Evolutionary conservation across 1,140 invertebrate species (phyloP), one percentile per base, ranked within the genome.

Genomic region (Druon quercuslanigerum): DNA sequence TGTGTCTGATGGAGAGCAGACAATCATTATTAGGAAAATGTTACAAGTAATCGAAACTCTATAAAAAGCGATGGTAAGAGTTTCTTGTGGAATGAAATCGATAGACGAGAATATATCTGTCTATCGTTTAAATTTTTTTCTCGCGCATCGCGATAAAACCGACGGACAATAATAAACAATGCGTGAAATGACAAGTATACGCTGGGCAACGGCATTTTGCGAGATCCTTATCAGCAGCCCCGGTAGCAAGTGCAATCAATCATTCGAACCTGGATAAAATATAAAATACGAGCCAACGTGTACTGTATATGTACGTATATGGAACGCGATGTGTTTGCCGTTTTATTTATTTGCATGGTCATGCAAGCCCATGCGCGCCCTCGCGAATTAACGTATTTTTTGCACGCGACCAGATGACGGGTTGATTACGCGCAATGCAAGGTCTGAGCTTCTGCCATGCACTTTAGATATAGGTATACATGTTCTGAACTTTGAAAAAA

Each of bases 101-200:
- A 54, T 54, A 17, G 52, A 54, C 9, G n/a, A 17, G 16, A 54
- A 54, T 54, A 17, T 46, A 17, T 9, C 16, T 54, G 17, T 54
- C n/a, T 17, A 16, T 75, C 57, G 72, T 76, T 81, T 74, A 77
- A 73, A 54, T 50, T 79, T 82, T 76, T 76, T 73, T 50, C 71
- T 73, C 74, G 71, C 73, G 78, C 77, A 89, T 88, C 87, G 81
- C 76, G 88, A 90, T 90, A 90, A 89, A 88, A 80, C 73, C 84
- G 85, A 85, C 85, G 85, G 87, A 87, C 86, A 90, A 90, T 90
- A 90, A 90, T 90, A 90, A 90, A 90, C 89, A 90, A 90, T 90
- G 88, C 89, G 88, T 87, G 86, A 90, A 90, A 90, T 89, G 89
- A 90, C 88, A 88, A 89, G 89, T 87, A 88, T 82, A 79, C 70